These are phyloP conservation scores for Melikaiella ostensackeni DNA, from an alignment of 2,888 invertebrate species.

Conservation along the genomic window DNA sequence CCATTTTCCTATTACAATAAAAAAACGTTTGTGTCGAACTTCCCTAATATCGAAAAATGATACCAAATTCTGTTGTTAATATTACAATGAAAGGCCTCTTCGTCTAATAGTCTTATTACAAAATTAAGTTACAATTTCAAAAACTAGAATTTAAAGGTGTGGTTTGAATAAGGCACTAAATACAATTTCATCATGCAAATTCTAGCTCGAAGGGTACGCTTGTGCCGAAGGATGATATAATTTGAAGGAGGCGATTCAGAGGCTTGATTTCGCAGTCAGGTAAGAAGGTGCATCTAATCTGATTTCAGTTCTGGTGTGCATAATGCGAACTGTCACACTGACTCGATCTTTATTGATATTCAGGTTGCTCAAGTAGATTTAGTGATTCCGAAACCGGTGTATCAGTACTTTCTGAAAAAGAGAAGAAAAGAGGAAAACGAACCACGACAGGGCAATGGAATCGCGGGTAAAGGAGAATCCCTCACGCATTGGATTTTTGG, in stretches of 20 bases:
- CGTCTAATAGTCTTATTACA: neutral
- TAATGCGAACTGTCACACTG: slow-evolving; percentile 52
- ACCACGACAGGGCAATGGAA: neutral
- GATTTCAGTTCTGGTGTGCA: slow-evolving; percentile 29
- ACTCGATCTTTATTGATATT: slow-evolving; percentile 63
- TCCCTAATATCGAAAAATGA: neutral
- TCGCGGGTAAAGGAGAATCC: neutral
- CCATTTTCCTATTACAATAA: no score
- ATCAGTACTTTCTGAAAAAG: neutral
- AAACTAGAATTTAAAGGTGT: neutral
- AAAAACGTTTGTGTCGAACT: neutral
- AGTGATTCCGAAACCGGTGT: slow-evolving; percentile 52
- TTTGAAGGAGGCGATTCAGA: slow-evolving; percentile 28
- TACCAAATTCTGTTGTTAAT: no score
- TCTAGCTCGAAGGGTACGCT: slow-evolving; percentile 5
- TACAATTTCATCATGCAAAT: slow-evolving; percentile 1
- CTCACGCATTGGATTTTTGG: neutral
- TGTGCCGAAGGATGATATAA: slow-evolving; percentile 25
- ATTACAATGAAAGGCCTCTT: neutral
- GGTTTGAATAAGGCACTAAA: neutral
- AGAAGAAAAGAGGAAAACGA: neutral
- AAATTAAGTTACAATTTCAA: neutral
- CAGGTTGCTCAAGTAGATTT: slow-evolving; percentile 57
- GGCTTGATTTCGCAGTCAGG: slow-evolving; percentile 19
- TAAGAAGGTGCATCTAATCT: slow-evolving; percentile 37